A percentile compares a stretch with the other conserved stretches of the same genome.
Evolutionary conservation across 2,888 invertebrate genomes (phyloP).

Genomic region (Candidula unifasciata): DNA sequence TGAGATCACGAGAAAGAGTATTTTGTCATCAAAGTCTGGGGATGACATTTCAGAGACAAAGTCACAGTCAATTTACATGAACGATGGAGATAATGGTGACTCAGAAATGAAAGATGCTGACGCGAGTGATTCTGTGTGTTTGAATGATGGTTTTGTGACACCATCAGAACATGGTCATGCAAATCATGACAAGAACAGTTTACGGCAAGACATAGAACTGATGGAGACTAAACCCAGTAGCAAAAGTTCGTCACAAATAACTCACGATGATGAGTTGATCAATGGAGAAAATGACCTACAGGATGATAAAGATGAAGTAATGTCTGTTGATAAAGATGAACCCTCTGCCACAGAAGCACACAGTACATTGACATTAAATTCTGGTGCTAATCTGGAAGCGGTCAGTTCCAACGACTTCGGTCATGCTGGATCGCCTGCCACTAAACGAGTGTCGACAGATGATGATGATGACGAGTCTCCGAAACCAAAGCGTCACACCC

Average conservation of each 20-base stretch:
- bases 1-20: constrained; percentile 65
- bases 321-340: constrained; percentile 31
- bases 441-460: constrained; percentile 19
- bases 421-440: constrained; percentile 23
- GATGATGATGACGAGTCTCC: constrained; percentile 44
- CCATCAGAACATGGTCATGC: background rate
- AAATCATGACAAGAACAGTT: constrained; percentile 5
- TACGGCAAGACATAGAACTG: background rate
- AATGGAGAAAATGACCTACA: constrained; percentile 7
- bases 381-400: background rate
- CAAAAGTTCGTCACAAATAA: background rate
- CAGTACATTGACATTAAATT: background rate
- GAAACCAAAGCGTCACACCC: constrained; percentile 39
- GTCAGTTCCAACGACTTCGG: background rate
- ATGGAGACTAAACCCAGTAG: background rate
- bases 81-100: constrained; percentile 25
- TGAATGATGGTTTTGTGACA: constrained; percentile 54
- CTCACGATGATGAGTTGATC: background rate
- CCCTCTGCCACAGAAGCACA: background rate
- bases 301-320: constrained; percentile 18
- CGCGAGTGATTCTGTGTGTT: constrained; percentile 56
- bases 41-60: constrained; percentile 53
- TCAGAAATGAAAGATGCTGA: constrained; percentile 57
- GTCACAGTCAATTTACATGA: constrained; percentile 53
- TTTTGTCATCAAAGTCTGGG: constrained; percentile 44